Conservation (phyloP, 2,797 vertebrate species). For the Champsocephalus gunnari region DNA sequence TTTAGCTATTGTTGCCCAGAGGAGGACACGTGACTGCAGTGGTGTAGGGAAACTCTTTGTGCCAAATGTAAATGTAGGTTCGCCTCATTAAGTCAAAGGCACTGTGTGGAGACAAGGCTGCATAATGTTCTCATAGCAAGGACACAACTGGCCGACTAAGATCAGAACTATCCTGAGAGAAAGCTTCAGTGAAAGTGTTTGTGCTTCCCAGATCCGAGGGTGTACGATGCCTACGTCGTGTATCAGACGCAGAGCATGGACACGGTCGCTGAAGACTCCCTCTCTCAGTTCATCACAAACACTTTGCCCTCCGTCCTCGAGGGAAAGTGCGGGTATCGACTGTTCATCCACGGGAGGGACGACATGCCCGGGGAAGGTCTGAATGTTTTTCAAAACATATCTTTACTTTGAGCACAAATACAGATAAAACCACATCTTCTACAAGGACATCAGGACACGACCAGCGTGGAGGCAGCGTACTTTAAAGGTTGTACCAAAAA, state of each 20-base stretch:
- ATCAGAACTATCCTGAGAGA: neutral
- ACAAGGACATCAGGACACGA: no score
- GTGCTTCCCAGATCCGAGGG: constrained; percentile 73
- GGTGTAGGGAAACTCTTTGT: neutral
- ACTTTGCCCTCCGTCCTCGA: constrained; percentile 87
- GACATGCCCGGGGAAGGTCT: constrained; percentile 89
- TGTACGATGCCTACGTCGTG: constrained; percentile 87
- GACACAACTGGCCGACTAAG: neutral
- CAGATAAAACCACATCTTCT: neutral
- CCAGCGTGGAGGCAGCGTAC: no score
- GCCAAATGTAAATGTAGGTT: neutral
- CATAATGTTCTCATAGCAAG: neutral
- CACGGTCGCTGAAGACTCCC: constrained; percentile 56
- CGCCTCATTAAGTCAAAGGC: neutral
- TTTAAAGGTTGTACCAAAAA: no score
- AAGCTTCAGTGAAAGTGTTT: neutral
- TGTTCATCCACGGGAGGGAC: constrained; percentile 91
- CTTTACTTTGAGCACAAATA: neutral
- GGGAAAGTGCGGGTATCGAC: constrained; percentile 85
- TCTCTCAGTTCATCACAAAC: constrained; percentile 83
- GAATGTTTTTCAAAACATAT: neutral
- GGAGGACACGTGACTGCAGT: neutral
- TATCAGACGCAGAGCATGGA: constrained; percentile 75
- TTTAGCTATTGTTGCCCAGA: neutral
- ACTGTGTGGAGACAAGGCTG: neutral